Percentiles rank a stretch among this genome's conserved stretches.
Evolutionary conservation across 2,888 invertebrate species (phyloP).

Genomic region (Acanthosepion pharaonis): DNA sequence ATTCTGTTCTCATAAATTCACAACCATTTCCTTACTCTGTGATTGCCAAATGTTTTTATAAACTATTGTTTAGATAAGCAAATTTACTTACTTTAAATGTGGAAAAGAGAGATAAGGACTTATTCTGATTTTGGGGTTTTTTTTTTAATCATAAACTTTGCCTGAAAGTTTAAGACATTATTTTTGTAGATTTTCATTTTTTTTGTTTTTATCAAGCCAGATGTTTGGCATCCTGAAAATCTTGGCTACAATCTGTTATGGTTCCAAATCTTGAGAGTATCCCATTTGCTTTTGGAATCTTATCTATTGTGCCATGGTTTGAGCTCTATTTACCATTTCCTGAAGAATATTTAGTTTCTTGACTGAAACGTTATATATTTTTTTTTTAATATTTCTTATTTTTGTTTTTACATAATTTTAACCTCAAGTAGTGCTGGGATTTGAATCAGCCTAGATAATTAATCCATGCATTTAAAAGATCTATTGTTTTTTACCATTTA

Average conservation of each 20-base stretch:
- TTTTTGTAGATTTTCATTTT: neutral
- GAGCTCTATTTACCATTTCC: neutral
- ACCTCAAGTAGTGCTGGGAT: no score
- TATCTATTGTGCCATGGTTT: neutral
- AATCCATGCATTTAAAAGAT: neutral
- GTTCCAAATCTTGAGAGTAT: neutral
- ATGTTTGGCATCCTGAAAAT: neutral
- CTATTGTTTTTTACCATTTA: no score
- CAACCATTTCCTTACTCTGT: neutral
- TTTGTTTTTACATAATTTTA: no score
- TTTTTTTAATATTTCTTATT: no score
- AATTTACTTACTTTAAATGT: neutral
- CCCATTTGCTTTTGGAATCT: neutral
- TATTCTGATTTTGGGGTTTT: neutral
- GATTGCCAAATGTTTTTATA: neutral
- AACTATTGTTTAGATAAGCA: constrained; percentile 6
- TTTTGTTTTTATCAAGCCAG: neutral
- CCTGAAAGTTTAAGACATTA: neutral
- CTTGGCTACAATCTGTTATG: neutral
- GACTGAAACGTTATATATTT: neutral
- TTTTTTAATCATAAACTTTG: neutral
- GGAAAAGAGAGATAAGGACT: neutral
- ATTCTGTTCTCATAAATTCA: neutral
- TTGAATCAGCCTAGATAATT: no score
- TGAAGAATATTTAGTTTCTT: neutral